Base-by-base conservation (phyloP, 2,797 vertebrate species). In the Haliaeetus albicilla region DNA sequence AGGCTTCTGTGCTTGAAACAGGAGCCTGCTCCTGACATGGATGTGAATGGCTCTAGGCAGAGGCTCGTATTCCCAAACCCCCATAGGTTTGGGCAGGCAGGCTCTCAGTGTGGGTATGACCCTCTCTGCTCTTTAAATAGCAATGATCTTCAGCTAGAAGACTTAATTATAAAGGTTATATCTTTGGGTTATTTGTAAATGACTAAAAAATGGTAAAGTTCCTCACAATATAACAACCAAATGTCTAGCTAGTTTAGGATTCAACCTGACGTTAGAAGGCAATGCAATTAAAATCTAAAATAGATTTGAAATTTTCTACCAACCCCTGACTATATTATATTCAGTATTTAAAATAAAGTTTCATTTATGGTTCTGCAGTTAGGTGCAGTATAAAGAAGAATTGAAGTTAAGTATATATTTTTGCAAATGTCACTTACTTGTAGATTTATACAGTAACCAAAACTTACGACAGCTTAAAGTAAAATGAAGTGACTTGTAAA, bases 41-140 rank as follows among this genome's bases (percentile, higher is more conserved):
- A 35, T 3, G 1, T 56, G 39, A 80, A 39, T 11, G 35, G 8
- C 31, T 64, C 37, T 31, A 82, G 46, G 37, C 46, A 76, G 35
- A 75, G 9, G 7, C 8, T 70, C 5, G 0, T 54, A 14, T 46
- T 85, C 33, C 43, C 33, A 68, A 69, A 20, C 1, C 3, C 33
- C 22, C 4, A 3, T 30, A 10, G 0, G 0, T 39, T 18, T 84
- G 27, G 39, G 43, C 11, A 56, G 35, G 10, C 25, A 63, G 37
- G 8, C 3, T 77, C 18, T 53, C 22, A 25, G 7, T 64, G 28
- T 23, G n/a, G 10, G 6, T 60, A 27, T 37, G 19, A 51, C 22
- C 61, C 19, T 56, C 17, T 78, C 7, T 49, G 49, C 35, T 49
- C 25, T 22, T 82, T 59, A 70, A 74, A 76, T 3, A 67, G 10